Evolutionary conservation across 2,888 invertebrate species (phyloP).

Genomic region (Leptothorax acervorum): DNA sequence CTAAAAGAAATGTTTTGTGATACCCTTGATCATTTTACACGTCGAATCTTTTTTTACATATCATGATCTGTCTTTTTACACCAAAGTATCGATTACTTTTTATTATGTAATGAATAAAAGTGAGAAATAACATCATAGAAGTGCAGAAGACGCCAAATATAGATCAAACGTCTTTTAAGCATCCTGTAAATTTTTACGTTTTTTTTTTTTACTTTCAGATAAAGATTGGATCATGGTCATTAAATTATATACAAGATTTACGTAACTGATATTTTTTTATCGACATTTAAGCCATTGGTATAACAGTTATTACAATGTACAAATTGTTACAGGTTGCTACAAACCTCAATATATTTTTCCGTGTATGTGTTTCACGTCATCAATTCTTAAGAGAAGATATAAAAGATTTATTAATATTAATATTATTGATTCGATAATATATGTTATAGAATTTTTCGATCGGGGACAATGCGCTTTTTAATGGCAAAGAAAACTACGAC

Average conservation of each 20-base stretch:
- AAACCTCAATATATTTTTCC: background rate
- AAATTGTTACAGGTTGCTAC: background rate
- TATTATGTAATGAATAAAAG: no score
- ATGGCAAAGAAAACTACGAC: conserved; percentile 76
- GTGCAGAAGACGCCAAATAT: background rate
- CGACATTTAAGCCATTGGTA: background rate
- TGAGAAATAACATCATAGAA: no score
- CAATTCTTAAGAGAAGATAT: background rate
- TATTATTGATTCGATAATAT: conserved; percentile 3
- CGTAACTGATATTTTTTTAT: background rate
- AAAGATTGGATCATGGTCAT: background rate
- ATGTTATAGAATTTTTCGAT: conserved; percentile 67
- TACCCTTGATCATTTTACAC: background rate
- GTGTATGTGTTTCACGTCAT: background rate
- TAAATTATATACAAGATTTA: conserved; percentile 6
- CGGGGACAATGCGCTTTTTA: conserved; percentile 73
- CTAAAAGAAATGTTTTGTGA: background rate
- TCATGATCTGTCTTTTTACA: no score
- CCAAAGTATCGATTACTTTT: no score
- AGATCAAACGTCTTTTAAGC: background rate
- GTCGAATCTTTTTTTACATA: no score
- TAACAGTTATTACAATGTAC: background rate
- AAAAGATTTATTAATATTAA: background rate
- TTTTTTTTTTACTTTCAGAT: background rate
- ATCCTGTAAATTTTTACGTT: background rate